Percentiles rank a stretch among this genome's conserved stretches.
Conservation (phyloP, 2,113 vertebrate species). For the Tachysurus fulvidraco region DNA sequence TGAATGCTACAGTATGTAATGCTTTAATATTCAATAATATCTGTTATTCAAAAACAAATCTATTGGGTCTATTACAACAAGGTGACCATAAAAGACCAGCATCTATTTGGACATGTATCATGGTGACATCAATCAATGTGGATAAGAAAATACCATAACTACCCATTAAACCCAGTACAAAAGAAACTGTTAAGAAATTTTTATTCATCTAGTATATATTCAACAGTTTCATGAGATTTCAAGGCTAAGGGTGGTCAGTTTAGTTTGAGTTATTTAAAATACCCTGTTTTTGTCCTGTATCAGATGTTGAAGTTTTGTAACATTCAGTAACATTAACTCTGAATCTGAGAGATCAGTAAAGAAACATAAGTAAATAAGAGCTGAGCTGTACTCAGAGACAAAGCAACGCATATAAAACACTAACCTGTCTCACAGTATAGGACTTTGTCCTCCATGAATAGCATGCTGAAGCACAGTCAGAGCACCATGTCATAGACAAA, state of each 20-base stretch:
- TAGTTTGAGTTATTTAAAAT: conserved; percentile 14
- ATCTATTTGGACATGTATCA: not conserved
- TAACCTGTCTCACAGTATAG: conserved; percentile 41
- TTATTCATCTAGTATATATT: not conserved
- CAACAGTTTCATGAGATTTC: not conserved
- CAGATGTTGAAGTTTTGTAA: conserved; percentile 39
- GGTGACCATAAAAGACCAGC: not conserved
- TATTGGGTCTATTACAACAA: not conserved
- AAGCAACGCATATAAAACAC: conserved; percentile 45
- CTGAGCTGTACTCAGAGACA: conserved; percentile 22
- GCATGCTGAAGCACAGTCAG: conserved; percentile 25
- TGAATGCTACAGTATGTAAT: not conserved
- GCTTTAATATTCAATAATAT: not conserved
- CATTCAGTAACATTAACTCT: conserved; percentile 22
- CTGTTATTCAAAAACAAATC: not conserved
- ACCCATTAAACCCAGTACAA: not conserved
- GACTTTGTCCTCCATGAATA: conserved; percentile 48
- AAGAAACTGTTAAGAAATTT: not conserved
- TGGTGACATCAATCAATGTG: not conserved
- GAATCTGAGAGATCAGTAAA: conserved; percentile 34
- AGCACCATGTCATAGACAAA: not conserved
- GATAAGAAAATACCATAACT: not conserved
- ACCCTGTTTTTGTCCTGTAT: conserved; percentile 42
- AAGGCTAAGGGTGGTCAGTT: conserved; percentile 33
- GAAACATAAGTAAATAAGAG: conserved; percentile 29